phyloP scores from a whole-genome alignment of 2,113 vertebrate species.

The Oreotrochilus melanogaster region DNA sequence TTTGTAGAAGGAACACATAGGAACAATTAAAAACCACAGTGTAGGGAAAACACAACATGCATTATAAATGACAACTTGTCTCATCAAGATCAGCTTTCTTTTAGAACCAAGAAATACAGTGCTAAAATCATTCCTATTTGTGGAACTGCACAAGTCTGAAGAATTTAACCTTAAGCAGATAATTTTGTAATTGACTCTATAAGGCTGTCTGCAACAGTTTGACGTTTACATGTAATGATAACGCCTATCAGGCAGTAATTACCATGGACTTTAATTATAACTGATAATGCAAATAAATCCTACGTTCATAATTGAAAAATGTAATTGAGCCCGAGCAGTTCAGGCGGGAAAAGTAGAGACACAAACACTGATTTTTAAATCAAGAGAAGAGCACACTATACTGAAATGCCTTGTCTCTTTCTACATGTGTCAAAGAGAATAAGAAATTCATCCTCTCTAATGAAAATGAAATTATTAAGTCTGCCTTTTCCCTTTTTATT shows the following conservation, averaged over 20 bases:
- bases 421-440: not conserved
- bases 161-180: slow-evolving; percentile 57
- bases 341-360: not conserved
- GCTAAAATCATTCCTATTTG: slow-evolving; percentile 42
- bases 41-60: not conserved
- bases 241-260: slow-evolving; percentile 51
- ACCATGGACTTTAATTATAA: slow-evolving; percentile 64
- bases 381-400: not conserved
- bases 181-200: slow-evolving; percentile 37
- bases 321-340: slow-evolving; percentile 47
- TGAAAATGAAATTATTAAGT: not conserved
- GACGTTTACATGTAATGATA: slow-evolving; percentile 53
- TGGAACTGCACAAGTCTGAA: slow-evolving; percentile 26
- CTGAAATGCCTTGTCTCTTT: not conserved
- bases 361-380: slow-evolving; percentile 43
- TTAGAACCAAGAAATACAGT: slow-evolving; percentile 39
- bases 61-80: slow-evolving; percentile 54
- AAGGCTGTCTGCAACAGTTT: not conserved
- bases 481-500: not conserved
- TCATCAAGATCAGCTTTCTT: slow-evolving; percentile 24
- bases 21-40: not conserved
- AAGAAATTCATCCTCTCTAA: not conserved
- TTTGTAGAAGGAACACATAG: not conserved
- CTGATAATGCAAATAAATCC: slow-evolving; percentile 59
- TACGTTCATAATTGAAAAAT: slow-evolving; percentile 42